Base-by-base conservation (phyloP, 2,888 invertebrate species). In the Lacanobia oleracea region DNA sequence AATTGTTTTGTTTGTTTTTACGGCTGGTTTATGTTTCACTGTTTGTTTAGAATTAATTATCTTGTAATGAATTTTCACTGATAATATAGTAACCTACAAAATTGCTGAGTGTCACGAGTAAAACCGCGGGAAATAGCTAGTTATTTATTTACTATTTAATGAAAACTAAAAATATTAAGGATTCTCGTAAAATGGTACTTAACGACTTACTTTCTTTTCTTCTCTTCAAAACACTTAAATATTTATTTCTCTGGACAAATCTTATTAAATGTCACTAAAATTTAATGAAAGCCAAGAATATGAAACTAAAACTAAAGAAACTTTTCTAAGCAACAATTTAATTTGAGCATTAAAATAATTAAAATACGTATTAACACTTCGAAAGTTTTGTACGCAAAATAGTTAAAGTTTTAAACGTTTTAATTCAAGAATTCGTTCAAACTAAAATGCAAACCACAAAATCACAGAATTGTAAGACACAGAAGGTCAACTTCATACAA, bases 401-500 rank as follows among this genome's bases (percentile, higher is more conserved):
- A 33, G 45, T 72, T 33, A 1, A 67, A 59, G 51, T 63, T 84
- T 75, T 72, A 68, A 77, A 69, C 50, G 48, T 60, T 84, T 75
- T 72, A 66, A 75, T 78, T 67, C 23, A n/a, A 12, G 51, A 68
- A 79, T 70, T 75, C 51, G 51, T 72, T 70, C 23, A 45, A 65
- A 70, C 56, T 21, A 21, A 65, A 63, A 43, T 59, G 43, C 18
- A 21, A 4, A 59, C 61, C 61, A 23, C 51, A 45, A 66, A 18
- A 16, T 21, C 18, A 50, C 21, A 48, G 6, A 40, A 40, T 0
- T 40, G 2, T 48, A 0, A 51, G 6, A 8, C 6, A 27, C 45
- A 77, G 43, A 71, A 75, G 21, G 50, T 3, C 0, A 0, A 4
- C 21, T 75, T 8, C 9, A n/a, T 2, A 51, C 18, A n/a, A 61